Conservation (phyloP, 2,113 vertebrate genomes). For the Turdus rufiventris region DNA sequence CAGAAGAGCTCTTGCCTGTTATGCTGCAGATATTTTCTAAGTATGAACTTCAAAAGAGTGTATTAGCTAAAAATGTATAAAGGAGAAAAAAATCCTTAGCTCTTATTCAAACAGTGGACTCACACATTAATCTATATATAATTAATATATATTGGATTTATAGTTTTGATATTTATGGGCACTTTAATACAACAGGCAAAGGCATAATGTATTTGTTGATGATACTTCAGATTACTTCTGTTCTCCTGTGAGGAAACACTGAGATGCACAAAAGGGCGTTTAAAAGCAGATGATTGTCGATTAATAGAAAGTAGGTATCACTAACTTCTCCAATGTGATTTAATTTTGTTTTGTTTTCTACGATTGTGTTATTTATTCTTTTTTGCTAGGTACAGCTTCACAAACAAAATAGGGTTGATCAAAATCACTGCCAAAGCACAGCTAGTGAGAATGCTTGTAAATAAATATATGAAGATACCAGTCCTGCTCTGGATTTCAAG, state of each 20-base stretch:
- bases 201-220: background rate
- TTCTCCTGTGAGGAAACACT: background rate
- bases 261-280: background rate
- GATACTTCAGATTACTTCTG: background rate
- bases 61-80: background rate
- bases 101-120: background rate
- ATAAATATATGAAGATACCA: background rate
- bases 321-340: background rate
- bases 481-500: background rate
- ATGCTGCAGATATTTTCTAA: background rate
- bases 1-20: background rate
- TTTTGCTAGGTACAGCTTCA: background rate
- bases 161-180: background rate
- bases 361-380: background rate
- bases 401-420: background rate
- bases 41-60: background rate
- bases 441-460: background rate
- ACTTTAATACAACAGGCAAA: background rate
- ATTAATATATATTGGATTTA: background rate
- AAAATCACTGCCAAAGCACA: background rate
- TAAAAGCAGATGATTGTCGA: background rate
- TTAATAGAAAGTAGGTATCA: rapidly evolving
- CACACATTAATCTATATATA: background rate
- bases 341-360: background rate
- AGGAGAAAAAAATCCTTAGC: background rate